Percentiles rank a stretch among this genome's conserved stretches.
Evolutionary conservation across 1,140 invertebrate species (phyloP).

Genomic region (Sminthurides bifidus): DNA sequence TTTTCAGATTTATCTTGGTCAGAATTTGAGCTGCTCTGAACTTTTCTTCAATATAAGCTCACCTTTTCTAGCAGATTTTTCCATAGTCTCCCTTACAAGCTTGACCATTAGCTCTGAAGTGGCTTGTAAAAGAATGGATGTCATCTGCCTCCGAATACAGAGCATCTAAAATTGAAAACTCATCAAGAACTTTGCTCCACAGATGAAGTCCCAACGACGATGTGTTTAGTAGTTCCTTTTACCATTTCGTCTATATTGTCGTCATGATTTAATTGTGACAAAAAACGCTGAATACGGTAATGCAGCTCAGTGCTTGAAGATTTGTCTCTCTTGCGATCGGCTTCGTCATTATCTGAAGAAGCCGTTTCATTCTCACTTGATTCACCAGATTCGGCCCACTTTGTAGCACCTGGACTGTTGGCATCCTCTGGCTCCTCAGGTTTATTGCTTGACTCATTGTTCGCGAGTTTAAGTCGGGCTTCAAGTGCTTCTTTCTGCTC

Average conservation of each 20-base stretch:
- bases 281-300: neutral
- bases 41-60: no score
- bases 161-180: constrained; percentile 56
- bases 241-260: neutral
- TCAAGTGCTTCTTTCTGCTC: constrained; percentile 48
- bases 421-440: neutral
- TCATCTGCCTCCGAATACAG: constrained; percentile 69
- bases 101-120: constrained; percentile 75
- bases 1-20: no score
- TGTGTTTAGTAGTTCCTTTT: constrained; percentile 17
- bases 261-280: neutral
- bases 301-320: neutral
- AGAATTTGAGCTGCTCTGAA: no score
- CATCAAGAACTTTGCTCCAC: neutral
- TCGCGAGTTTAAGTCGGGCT: constrained; percentile 11
- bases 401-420: constrained; percentile 15
- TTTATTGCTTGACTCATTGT: constrained; percentile 3
- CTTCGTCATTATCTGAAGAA: constrained; percentile 21
- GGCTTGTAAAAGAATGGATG: constrained; percentile 83
- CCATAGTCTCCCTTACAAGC: constrained; percentile 63
- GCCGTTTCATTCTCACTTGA: constrained; percentile 30
- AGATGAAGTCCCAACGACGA: neutral
- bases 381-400: constrained; percentile 28
- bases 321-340: constrained; percentile 1
- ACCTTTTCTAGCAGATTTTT: no score